phyloP scores from a whole-genome alignment of 2,113 vertebrate species.

The Nothobranchius furzeri region DNA sequence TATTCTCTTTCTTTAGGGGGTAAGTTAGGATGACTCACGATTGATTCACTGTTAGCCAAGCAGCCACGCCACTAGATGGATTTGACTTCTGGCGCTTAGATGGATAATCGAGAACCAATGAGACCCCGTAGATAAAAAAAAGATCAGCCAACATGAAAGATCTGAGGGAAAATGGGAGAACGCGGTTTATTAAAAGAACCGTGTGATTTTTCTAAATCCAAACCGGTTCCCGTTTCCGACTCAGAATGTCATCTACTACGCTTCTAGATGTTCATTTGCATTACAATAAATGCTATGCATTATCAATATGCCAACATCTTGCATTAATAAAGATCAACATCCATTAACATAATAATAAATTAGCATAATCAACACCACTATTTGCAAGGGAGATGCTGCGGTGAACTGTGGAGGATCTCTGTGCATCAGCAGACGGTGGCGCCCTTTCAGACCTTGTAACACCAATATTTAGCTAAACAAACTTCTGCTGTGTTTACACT shows the following conservation, averaged over 20 bases:
- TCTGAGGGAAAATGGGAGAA: neutral
- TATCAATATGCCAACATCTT: slow-evolving; percentile 78
- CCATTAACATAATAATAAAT: slow-evolving; percentile 76
- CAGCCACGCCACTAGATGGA: slow-evolving; percentile 41
- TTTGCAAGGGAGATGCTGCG: slow-evolving; percentile 66
- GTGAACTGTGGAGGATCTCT: slow-evolving; percentile 39
- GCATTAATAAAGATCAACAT: slow-evolving; percentile 74
- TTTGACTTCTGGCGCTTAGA: slow-evolving; percentile 32
- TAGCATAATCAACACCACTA: slow-evolving; percentile 73
- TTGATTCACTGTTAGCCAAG: slow-evolving; percentile 43
- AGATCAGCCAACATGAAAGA: too few relatives aligned
- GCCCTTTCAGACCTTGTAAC: slow-evolving; percentile 1
- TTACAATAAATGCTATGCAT: slow-evolving; percentile 67
- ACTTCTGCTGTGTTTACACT: neutral
- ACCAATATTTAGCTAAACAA: neutral
- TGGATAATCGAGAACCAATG: neutral
- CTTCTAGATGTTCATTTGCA: slow-evolving; percentile 57
- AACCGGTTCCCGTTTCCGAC: slow-evolving; percentile 17
- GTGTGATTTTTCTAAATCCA: neutral
- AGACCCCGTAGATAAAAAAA: too few relatives aligned
- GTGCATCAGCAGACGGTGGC: slow-evolving; percentile 37
- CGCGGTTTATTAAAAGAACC: neutral
- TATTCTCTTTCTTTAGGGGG: slow-evolving; percentile 26
- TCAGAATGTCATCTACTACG: slow-evolving; percentile 60
- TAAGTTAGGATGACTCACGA: slow-evolving; percentile 45